A percentile compares a stretch with the other conserved stretches of the same genome.
phyloP scores from a whole-genome alignment of 53 echinoderm and acorn worm genomes.

The Hippasteria phrygiana region DNA sequence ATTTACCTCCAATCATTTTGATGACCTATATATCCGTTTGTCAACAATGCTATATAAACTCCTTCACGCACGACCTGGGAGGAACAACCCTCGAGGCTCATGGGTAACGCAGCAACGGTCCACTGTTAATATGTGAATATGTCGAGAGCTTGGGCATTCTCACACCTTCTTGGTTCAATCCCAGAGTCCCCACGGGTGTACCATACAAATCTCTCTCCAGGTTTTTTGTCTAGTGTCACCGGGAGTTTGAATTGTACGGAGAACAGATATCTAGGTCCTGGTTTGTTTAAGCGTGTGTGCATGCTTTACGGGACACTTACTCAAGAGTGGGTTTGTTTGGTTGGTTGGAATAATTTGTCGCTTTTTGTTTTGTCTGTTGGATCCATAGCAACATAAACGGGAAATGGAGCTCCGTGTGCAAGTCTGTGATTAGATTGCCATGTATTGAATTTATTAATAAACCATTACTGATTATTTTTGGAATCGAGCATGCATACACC shows the following conservation, averaged over 20 bases:
- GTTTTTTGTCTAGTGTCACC: slow-evolving; percentile 10
- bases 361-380: neutral
- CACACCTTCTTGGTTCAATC: slow-evolving; percentile 3
- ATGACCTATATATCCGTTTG: slow-evolving; percentile 63
- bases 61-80: slow-evolving; percentile 33
- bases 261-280: neutral
- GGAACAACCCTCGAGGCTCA: neutral
- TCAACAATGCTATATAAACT: slow-evolving; percentile 50
- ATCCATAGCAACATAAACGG: neutral
- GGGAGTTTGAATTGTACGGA: neutral
- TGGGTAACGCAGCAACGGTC: slow-evolving; percentile 16
- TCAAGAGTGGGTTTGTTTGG: slow-evolving; percentile 32
- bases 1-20: slow-evolving; percentile 28
- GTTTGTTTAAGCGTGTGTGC: slow-evolving; percentile 4
- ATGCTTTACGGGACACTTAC: slow-evolving; percentile 10
- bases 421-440: neutral
- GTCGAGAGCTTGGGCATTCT: slow-evolving; percentile 6
- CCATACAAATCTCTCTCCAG: neutral
- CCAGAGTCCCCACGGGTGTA: neutral
- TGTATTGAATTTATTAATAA: no score
- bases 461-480: neutral
- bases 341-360: neutral
- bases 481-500: neutral
- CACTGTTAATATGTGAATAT: slow-evolving; percentile 10
- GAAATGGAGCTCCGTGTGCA: neutral